Evolutionary conservation across 2,888 invertebrate genomes (phyloP).

Genomic region (Pemphredon lugubris): DNA sequence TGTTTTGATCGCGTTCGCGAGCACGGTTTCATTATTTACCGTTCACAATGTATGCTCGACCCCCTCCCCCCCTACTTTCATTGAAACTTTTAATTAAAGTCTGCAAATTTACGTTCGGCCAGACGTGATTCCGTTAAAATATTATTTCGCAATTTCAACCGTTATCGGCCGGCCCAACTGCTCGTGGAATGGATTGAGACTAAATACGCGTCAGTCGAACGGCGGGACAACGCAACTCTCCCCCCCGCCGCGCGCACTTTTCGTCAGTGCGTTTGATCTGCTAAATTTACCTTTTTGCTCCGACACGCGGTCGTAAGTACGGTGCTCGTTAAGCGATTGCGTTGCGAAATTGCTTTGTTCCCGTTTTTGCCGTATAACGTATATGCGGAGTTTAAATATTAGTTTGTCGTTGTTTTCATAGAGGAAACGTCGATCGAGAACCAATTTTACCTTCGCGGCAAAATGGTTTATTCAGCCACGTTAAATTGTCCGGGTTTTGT

Average conservation of each 20-base stretch:
- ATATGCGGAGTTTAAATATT: no score
- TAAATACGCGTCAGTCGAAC: slow-evolving; percentile 47
- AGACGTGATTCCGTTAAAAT: slow-evolving; percentile 68
- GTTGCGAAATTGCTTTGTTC: no score
- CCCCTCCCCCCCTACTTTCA: slow-evolving; percentile 39
- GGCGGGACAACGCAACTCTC: background rate
- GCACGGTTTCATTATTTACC: slow-evolving; percentile 58
- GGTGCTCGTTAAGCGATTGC: background rate
- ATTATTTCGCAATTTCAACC: slow-evolving; percentile 68
- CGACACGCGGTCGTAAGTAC: background rate
- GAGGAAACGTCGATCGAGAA: no score
- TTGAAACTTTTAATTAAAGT: slow-evolving; percentile 72
- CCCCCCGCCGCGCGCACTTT: slow-evolving; percentile 30
- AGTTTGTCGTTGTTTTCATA: no score
- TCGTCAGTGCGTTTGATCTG: slow-evolving; percentile 6
- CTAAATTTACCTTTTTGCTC: slow-evolving; percentile 15
- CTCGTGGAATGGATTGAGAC: slow-evolving; percentile 57
- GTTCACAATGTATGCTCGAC: slow-evolving; percentile 55
- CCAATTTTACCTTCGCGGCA: no score
- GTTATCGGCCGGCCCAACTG: slow-evolving; percentile 50
- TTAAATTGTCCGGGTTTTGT: no score
- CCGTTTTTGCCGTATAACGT: no score
- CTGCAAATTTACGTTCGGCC: slow-evolving; percentile 69
- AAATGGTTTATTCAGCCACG: no score
- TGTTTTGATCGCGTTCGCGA: slow-evolving; percentile 58